Conservation (phyloP, 2,113 vertebrate species). For the Dissostichus mawsoni region DNA sequence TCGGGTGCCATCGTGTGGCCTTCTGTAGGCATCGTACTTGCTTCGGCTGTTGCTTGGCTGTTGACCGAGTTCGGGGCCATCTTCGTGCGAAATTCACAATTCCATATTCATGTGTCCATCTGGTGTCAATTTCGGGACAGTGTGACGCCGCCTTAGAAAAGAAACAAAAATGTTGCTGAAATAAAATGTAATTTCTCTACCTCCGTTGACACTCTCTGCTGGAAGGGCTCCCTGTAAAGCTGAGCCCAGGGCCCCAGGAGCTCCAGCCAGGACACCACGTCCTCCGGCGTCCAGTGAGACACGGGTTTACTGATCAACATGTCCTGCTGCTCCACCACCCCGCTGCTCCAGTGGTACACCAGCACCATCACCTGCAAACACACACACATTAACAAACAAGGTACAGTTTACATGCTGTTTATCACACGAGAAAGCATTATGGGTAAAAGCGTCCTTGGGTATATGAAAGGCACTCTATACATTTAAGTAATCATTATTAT, state of each 20-base stretch:
- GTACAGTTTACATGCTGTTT: neutral
- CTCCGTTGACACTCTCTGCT: constrained; percentile 91
- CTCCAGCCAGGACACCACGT: constrained; percentile 92
- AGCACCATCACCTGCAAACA: constrained; percentile 89
- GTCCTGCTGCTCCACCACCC: constrained; percentile 86
- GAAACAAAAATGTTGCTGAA: neutral
- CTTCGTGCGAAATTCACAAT: too few species aligned
- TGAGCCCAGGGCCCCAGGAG: constrained; percentile 92
- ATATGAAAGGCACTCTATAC: too few species aligned
- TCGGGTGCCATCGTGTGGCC: too few species aligned
- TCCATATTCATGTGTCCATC: too few species aligned
- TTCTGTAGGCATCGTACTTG: too few species aligned
- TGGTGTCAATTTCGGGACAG: too few species aligned
- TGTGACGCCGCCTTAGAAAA: neutral
- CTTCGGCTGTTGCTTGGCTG: too few species aligned
- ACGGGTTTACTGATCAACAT: constrained; percentile 91
- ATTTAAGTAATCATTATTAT: too few species aligned
- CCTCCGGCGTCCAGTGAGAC: constrained; percentile 89
- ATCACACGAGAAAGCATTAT: neutral
- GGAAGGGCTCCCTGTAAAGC: constrained; percentile 89
- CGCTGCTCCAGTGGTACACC: constrained; percentile 92
- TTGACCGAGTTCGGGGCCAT: too few species aligned
- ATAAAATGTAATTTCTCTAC: constrained; percentile 69
- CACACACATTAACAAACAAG: neutral
- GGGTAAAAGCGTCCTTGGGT: too few species aligned